Conservation (phyloP, 2,113 vertebrate species). For the Hemibagrus wyckioides region DNA sequence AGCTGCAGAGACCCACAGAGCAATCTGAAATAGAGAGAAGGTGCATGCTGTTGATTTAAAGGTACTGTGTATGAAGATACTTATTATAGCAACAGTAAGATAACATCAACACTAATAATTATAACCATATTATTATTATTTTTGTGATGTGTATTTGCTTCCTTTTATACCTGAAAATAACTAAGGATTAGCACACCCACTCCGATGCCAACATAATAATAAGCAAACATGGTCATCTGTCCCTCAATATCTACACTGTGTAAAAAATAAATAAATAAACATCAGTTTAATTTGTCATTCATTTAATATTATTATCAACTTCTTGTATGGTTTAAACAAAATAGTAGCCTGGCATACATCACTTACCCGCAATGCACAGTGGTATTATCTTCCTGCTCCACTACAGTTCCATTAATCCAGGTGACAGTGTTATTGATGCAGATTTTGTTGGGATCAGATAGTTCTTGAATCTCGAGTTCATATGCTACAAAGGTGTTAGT, state of each 20-base stretch:
- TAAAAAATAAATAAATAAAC: slow-evolving; percentile 37
- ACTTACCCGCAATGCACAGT: slow-evolving; percentile 72
- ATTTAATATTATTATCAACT: not conserved
- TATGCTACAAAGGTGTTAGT: slow-evolving; percentile 75
- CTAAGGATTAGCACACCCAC: slow-evolving; percentile 67
- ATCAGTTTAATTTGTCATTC: not conserved
- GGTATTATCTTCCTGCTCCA: slow-evolving; percentile 60
- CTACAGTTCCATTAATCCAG: slow-evolving; percentile 71
- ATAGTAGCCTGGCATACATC: not conserved
- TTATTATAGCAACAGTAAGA: not conserved
- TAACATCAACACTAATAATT: not conserved
- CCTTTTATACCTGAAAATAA: slow-evolving; percentile 73
- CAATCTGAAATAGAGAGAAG: slow-evolving; percentile 60
- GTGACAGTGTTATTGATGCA: slow-evolving; percentile 68
- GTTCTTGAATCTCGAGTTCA: slow-evolving; percentile 66
- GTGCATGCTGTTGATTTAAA: not conserved
- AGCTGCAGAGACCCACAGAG: slow-evolving; percentile 71
- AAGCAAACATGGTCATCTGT: slow-evolving; percentile 75
- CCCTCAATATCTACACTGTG: slow-evolving; percentile 73
- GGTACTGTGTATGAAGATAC: not conserved
- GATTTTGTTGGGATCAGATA: slow-evolving; percentile 67
- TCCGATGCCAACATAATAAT: slow-evolving; percentile 76
- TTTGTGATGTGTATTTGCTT: not conserved
- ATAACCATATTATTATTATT: not conserved
- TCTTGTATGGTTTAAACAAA: not conserved